Evolutionary conservation across 2,888 invertebrate species (phyloP).

Genomic region (Drosophila parthenogenetica): DNA sequence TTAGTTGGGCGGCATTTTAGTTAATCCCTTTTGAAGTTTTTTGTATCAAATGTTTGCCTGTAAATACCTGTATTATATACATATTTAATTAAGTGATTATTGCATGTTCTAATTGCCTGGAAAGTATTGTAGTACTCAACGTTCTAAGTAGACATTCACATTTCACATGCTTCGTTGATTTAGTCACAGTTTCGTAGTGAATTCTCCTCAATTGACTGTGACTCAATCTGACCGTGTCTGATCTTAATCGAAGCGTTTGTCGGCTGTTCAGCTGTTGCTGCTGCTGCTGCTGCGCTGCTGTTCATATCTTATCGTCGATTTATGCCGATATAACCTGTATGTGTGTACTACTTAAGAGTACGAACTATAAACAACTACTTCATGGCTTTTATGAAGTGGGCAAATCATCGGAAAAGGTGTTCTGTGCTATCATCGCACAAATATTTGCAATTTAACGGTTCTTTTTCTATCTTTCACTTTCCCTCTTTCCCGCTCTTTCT

Average conservation of each 20-base stretch:
- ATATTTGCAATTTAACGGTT: conserved; percentile 55
- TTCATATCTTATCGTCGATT: conserved; percentile 58
- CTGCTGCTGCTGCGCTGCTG: conserved; percentile 8
- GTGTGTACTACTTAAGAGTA: conserved; percentile 11
- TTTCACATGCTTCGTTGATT: conserved; percentile 7
- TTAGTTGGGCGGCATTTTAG: neutral
- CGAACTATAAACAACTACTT: conserved; percentile 27
- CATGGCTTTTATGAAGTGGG: conserved; percentile 27
- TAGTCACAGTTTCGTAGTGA: conserved; percentile 9
- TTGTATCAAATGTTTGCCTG: neutral
- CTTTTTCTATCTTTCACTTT: conserved; percentile 11
- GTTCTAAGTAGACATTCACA: neutral
- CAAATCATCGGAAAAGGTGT: conserved; percentile 23
- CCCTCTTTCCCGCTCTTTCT: neutral
- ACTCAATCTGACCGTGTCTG: conserved; percentile 7
- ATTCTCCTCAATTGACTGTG: conserved; percentile 4
- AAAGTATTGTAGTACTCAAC: too few species aligned
- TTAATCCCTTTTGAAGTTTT: conserved; percentile 7
- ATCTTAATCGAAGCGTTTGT: conserved; percentile 15
- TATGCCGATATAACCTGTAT: conserved; percentile 3
- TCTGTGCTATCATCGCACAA: conserved; percentile 50
- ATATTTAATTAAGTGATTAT: conserved; percentile 12
- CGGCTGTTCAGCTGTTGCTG: conserved; percentile 18
- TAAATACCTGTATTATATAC: neutral
- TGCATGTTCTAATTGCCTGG: neutral